These are phyloP conservation scores for Papilio protenor DNA, from an alignment of 2,888 invertebrate genomes.

Conservation along the genomic window DNA sequence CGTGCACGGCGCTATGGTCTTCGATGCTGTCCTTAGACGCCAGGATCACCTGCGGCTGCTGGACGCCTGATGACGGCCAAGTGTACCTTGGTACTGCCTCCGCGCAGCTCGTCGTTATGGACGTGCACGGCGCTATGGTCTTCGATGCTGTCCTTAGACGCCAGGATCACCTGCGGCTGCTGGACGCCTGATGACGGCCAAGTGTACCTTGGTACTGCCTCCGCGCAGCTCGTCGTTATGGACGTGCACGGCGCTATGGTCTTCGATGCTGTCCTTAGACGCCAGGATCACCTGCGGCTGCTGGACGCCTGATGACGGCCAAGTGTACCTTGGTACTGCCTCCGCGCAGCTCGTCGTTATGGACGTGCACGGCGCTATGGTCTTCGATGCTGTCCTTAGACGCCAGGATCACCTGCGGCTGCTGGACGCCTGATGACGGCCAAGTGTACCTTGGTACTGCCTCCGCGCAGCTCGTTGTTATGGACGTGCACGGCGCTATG, in stretches of 20 bases:
- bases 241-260: conserved; percentile 99
- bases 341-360: conserved; percentile 98
- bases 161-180: conserved; percentile 97
- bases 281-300: conserved; percentile 97
- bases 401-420: conserved; percentile 97
- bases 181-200: conserved; percentile 99
- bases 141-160: conserved; percentile 97
- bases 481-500: conserved; percentile 98
- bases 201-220: conserved; percentile 97
- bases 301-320: conserved; percentile 99
- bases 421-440: conserved; percentile 99
- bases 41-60: conserved; percentile 97
- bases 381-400: conserved; percentile 97
- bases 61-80: conserved; percentile 99
- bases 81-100: conserved; percentile 98
- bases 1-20: conserved; percentile 99
- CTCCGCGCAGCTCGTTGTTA: conserved; percentile 96
- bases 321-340: conserved; percentile 98
- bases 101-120: conserved; percentile 98
- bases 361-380: conserved; percentile 98
- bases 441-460: conserved; percentile 98
- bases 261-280: conserved; percentile 97
- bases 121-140: conserved; percentile 99
- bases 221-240: conserved; percentile 98
- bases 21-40: conserved; percentile 97